Percentiles rank a stretch among this genome's conserved stretches.
Conservation (phyloP, 2,113 vertebrate species). For the Bucco capensis region DNA sequence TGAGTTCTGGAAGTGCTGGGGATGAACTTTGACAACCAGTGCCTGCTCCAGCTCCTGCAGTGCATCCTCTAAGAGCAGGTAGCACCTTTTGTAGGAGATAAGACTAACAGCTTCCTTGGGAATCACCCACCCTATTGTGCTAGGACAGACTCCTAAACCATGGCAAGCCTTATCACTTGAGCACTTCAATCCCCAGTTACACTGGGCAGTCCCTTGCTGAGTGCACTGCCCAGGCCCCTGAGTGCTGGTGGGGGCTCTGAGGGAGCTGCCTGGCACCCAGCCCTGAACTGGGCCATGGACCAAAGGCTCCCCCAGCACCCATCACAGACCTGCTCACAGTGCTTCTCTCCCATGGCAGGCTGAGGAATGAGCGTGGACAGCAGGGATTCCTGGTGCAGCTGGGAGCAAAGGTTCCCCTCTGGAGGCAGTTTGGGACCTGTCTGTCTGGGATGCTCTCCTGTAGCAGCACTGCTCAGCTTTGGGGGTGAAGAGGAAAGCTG, state of each 20-base stretch:
- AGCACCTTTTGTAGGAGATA: not conserved
- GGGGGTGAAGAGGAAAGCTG: not conserved
- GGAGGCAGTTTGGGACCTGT: not conserved
- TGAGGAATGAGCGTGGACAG: not conserved
- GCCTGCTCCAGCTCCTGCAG: not conserved
- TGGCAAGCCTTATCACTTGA: not conserved
- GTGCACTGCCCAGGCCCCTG: not conserved
- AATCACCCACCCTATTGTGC: not conserved
- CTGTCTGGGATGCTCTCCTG: not conserved
- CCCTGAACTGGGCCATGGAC: too few relatives aligned
- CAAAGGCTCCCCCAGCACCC: rapidly evolving
- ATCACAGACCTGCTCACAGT: too few relatives aligned
- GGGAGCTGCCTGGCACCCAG: not conserved
- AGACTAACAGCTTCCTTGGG: not conserved
- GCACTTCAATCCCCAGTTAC: not conserved
- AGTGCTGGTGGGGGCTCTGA: not conserved
- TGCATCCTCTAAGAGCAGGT: not conserved
- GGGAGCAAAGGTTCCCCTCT: not conserved
- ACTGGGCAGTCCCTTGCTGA: not conserved
- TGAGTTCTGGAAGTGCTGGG: not conserved
- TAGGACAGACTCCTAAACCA: not conserved
- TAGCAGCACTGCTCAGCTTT: not conserved
- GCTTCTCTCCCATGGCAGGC: too few relatives aligned
- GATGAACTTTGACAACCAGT: not conserved
- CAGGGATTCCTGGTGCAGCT: not conserved